Evolutionary conservation across 2,113 vertebrate species (phyloP), one percentile per base, ranked within the genome.

Genomic region (Plotosus lineatus): DNA sequence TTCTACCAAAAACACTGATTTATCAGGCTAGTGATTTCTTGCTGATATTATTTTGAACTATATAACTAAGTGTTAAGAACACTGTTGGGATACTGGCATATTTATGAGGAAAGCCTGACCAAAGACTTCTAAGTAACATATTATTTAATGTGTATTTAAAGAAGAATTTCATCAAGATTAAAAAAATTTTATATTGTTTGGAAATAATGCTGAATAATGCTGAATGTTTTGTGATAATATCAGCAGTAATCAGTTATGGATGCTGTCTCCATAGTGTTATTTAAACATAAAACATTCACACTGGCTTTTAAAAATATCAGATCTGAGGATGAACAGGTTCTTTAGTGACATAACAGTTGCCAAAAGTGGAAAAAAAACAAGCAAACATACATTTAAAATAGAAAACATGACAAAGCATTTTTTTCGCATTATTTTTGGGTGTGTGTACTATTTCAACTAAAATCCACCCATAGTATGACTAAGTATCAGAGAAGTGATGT

Each of bases 111-210:
- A 46, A 44, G n/a, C 31, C 33, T 75, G 33, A 19, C 10, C 33
- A 31, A 75, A 75, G 50, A 4, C 2, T 14, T 55, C 21, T 38
- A 71, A 69, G 56, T 10, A 82, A 14, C 14, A 17, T 3, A 77
- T 77, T 63, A 17, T 38, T 36, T 31, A 40, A 60, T 21, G 72
- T 51, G 26, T 56, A 40, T 73, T 72, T 73, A 73, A 40, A 14
- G 10, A 44, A 77, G n/a, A 28, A 71, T 50, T 17, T 51, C 53
- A 51, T 60, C 28, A 78, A 53, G 12, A 55, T 66, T 11, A 66
- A 6, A 51, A n/a, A n/a, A 15, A 38, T 44, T 66, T 33, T 12
- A 1, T 38, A 15, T 38, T 78, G 46, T 78, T 53, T 51, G 21
- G 31, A 55, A 53, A 28, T 53, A 66, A 50, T n/a, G 48, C 46